Base-by-base conservation (phyloP, 2,888 invertebrate species). In the Ichneumoninae sp. region DNA sequence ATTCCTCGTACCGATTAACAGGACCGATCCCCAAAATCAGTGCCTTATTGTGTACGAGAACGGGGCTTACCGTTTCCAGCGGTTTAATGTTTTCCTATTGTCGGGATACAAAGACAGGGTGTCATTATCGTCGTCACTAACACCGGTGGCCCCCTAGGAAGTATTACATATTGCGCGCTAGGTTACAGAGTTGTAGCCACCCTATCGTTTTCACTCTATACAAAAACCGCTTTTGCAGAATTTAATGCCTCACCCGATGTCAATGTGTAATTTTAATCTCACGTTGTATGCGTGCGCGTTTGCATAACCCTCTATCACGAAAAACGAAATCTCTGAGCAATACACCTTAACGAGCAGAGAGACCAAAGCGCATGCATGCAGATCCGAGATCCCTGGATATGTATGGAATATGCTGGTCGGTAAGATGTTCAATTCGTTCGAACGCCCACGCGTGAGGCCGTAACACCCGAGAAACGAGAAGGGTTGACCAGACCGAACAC, bases 191-290 rank as follows among this genome's bases (percentile, higher is more conserved):
- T 19, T 63, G 50, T 10, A 60, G 78, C 60, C 70, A 19, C 50
- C 10, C 47, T 13, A 19, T 30, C 44, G 33, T 60, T 33, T 63
- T 47, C 30, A 78, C 33, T 60, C 33, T 60, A 63, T 63, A 40
- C 22, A 47, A 76, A 47, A 54, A 68, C 30, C 36, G n/a, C 22
- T 60, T 70, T 63, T 63, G 60, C 60, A 33, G 26, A 78, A 60
- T 78, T 70, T 78, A 57, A 60, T 19, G 65, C 71, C 63, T 40
- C 22, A 13, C n/a, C 71, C 1, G 52, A 52, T 54, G 40, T 40
- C 65, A 40, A 16, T 10, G 47, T 8, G 65, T 71, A 79, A 79
- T 71, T 71, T 79, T 79, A 63, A 79, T 71, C 79, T 63, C 40
- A 54, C 44, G 33, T 60, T 22, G 78, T 60, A 70, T 33, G 57